phyloP scores from a whole-genome alignment of 1,140 invertebrate genomes.

The Pararge aegeria region DNA sequence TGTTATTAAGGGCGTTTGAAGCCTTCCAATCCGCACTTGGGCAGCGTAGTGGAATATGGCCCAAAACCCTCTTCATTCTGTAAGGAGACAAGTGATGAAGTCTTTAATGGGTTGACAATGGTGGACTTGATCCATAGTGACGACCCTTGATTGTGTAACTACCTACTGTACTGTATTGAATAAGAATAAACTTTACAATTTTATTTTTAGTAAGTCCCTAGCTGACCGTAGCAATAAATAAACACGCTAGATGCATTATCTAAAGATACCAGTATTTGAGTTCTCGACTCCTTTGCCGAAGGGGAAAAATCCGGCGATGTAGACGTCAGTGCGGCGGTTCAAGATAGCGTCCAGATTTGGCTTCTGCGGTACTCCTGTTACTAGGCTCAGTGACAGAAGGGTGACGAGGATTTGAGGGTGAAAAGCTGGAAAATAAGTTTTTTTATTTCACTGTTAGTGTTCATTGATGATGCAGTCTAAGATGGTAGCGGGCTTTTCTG shows the following conservation, averaged over 20 bases:
- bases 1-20: too few species aligned
- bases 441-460: neutral
- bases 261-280: constrained; percentile 81
- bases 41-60: too few species aligned
- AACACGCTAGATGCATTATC: constrained; percentile 19
- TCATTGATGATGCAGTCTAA: too few species aligned
- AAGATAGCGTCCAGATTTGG: constrained; percentile 75
- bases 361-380: constrained; percentile 59
- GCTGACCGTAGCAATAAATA: constrained; percentile 9
- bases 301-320: constrained; percentile 96
- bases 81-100: too few species aligned
- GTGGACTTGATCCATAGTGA: too few species aligned
- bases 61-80: too few species aligned
- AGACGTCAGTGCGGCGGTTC: constrained; percentile 84
- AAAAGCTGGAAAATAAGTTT: constrained; percentile 1
- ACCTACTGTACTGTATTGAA: too few species aligned
- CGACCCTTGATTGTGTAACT: too few species aligned
- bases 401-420: constrained; percentile 24
- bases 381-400: constrained; percentile 34
- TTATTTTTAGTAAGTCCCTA: neutral
- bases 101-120: too few species aligned
- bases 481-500: too few species aligned
- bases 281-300: constrained; percentile 88
- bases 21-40: too few species aligned
- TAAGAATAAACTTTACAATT: neutral